phyloP scores from a whole-genome alignment of 2,797 vertebrate genomes.

The Danio kyathit region DNA sequence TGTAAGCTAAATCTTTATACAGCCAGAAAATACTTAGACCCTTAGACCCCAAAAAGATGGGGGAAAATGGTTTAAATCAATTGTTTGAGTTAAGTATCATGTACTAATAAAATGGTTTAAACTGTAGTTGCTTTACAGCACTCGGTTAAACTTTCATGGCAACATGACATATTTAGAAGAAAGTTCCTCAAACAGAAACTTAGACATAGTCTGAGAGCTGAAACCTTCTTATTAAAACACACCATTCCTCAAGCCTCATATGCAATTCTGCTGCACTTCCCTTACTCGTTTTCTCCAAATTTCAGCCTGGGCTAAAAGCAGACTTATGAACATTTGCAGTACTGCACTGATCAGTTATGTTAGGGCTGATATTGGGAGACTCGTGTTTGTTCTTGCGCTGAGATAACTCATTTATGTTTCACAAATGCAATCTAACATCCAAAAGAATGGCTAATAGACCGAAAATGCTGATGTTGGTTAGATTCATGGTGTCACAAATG shows the following conservation, averaged over 20 bases:
- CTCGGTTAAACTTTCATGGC: neutral
- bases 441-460: neutral
- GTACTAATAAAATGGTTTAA: neutral
- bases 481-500: constrained; percentile 16
- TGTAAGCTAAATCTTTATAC: too few species aligned
- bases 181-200: neutral
- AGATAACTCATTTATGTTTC: neutral
- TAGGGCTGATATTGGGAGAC: constrained; percentile 8
- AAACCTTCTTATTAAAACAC: constrained; percentile 41
- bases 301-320: constrained; percentile 7
- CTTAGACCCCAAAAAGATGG: too few species aligned
- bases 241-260: constrained; percentile 32
- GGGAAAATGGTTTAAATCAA: too few species aligned
- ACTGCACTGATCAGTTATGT: neutral
- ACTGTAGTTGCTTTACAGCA: neutral
- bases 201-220: neutral
- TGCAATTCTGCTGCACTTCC: constrained; percentile 31
- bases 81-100: neutral
- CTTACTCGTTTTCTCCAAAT: neutral
- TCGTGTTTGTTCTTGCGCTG: neutral
- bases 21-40: neutral
- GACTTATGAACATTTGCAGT: neutral
- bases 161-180: neutral
- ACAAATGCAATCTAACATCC: constrained; percentile 13
- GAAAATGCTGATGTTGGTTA: constrained; percentile 24